phyloP scores from a whole-genome alignment of 2,113 vertebrate species.

The Crotalus viridis region DNA sequence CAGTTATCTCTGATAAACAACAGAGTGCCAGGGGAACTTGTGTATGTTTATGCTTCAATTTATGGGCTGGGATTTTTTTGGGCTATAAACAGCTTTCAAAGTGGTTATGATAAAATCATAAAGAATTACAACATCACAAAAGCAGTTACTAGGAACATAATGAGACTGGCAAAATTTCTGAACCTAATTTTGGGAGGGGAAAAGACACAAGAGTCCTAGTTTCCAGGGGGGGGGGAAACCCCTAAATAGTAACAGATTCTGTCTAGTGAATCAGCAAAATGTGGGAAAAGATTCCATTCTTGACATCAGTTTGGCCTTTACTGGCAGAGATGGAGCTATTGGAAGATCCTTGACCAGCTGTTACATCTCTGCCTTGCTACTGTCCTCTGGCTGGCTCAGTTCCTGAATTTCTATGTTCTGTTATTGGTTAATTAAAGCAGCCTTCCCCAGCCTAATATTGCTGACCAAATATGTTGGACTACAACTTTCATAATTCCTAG shows the following conservation, averaged over 20 bases:
- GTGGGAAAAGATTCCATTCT: background rate
- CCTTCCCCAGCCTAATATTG: background rate
- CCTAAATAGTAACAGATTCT: background rate
- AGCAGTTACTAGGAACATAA: background rate
- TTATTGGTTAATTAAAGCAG: background rate
- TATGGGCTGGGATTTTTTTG: background rate
- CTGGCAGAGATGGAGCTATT: background rate
- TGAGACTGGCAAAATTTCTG: background rate
- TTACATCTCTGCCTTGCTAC: background rate
- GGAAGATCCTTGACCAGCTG: background rate
- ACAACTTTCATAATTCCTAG: background rate
- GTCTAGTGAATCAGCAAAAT: background rate
- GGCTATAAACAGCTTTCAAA: background rate
- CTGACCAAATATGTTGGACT: background rate
- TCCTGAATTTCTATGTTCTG: background rate
- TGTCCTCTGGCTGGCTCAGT: background rate
- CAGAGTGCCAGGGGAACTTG: background rate
- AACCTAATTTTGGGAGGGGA: background rate
- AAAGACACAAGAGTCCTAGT: background rate
- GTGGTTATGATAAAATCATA: background rate
- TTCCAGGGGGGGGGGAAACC: accelerated
- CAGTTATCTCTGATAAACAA: background rate
- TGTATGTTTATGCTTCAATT: background rate
- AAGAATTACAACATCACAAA: background rate
- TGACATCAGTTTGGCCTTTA: background rate